Percentiles rank a stretch among this genome's conserved stretches.
Evolutionary conservation across 1,140 invertebrate genomes (phyloP).

Genomic region (Drosophila nasuta): DNA sequence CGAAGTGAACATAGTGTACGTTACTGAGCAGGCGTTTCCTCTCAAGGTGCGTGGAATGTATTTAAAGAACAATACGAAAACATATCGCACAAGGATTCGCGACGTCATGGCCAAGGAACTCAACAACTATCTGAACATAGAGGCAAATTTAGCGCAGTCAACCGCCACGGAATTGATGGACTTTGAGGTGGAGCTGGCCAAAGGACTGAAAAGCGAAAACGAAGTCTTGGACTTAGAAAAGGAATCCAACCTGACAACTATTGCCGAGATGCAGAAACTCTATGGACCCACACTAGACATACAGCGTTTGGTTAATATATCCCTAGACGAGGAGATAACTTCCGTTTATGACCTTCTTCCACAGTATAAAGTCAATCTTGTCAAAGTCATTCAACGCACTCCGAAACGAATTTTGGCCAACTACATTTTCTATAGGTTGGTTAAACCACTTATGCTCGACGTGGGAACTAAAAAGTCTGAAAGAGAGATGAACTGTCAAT

Average conservation of each 20-base stretch:
- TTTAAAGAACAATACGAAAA: slow-evolving; percentile 38
- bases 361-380: slow-evolving; percentile 59
- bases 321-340: slow-evolving; percentile 4
- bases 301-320: slow-evolving; percentile 41
- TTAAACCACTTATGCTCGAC: slow-evolving; percentile 49
- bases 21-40: slow-evolving; percentile 51
- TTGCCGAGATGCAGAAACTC: slow-evolving; percentile 46
- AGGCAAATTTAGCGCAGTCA: slow-evolving; percentile 23
- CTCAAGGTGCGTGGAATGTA: slow-evolving; percentile 66
- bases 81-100: slow-evolving; percentile 42
- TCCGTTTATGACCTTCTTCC: slow-evolving; percentile 56
- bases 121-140: slow-evolving; percentile 42
- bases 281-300: slow-evolving; percentile 55
- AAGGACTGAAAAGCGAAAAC: slow-evolving; percentile 48
- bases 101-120: slow-evolving; percentile 37
- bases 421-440: slow-evolving; percentile 64
- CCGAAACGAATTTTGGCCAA: slow-evolving; percentile 61
- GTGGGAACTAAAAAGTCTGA: slow-evolving; percentile 7
- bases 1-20: slow-evolving; percentile 50
- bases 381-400: slow-evolving; percentile 46
- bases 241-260: slow-evolving; percentile 33
- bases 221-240: slow-evolving; percentile 39
- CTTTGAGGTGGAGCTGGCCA: slow-evolving; percentile 67
- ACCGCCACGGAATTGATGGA: slow-evolving; percentile 63
- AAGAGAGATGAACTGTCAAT: slow-evolving; percentile 41